Percentiles rank a stretch among this genome's conserved stretches.
phyloP scores from a whole-genome alignment of 30 jellyfish, hydroid and myxozoan species.

The Mastigias papua region DNA sequence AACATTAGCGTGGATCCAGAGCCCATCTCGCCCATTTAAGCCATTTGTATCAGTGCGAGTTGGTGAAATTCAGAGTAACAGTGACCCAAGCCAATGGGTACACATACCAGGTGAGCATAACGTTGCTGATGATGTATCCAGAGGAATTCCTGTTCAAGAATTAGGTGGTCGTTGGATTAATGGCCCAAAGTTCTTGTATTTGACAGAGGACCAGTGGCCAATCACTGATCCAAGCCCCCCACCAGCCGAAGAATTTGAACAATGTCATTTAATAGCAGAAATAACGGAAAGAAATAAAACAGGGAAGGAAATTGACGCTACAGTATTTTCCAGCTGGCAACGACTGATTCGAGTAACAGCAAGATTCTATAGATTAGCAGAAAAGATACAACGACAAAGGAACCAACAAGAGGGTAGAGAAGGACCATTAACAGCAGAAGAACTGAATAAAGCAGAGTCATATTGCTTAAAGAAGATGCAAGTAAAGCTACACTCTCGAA shows the following conservation, averaged over 20 bases:
- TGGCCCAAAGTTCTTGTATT: slow-evolving; percentile 68
- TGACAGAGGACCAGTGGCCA: slow-evolving; percentile 55
- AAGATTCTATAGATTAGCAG: slow-evolving; percentile 54
- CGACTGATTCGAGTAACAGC: slow-evolving; percentile 51
- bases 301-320: slow-evolving; percentile 23
- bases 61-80: slow-evolving; percentile 69
- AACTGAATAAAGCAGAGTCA: slow-evolving; percentile 52
- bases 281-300: slow-evolving; percentile 9
- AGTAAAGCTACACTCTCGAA: slow-evolving; percentile 31
- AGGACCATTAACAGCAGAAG: slow-evolving; percentile 31
- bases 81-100: slow-evolving; percentile 66
- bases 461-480: background rate
- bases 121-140: slow-evolving; percentile 67
- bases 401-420: slow-evolving; percentile 9
- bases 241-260: slow-evolving; percentile 41
- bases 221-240: slow-evolving; percentile 14
- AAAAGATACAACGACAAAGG: slow-evolving; percentile 17
- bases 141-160: slow-evolving; percentile 63
- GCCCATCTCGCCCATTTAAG: slow-evolving; percentile 58
- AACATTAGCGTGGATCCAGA: slow-evolving; percentile 72
- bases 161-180: slow-evolving; percentile 63
- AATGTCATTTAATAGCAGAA: slow-evolving; percentile 1
- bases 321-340: slow-evolving; percentile 58
- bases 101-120: slow-evolving; percentile 54
- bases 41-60: slow-evolving; percentile 70